phyloP scores from a whole-genome alignment of 1,140 invertebrate species.

The Sminthurides bifidus region DNA sequence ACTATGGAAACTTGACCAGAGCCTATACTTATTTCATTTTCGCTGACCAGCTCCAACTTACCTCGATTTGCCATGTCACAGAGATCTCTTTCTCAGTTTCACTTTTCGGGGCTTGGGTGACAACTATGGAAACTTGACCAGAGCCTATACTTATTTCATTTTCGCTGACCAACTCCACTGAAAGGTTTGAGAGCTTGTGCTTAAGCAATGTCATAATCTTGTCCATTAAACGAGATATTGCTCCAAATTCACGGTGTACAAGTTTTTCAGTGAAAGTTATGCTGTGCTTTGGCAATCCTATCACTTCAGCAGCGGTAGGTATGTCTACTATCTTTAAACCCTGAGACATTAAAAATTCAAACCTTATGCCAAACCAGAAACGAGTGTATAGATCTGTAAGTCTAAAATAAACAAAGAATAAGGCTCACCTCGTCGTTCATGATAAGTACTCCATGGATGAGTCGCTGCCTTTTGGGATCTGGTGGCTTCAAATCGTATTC shows the following conservation, averaged over 20 bases:
- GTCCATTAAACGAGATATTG: constrained; percentile 60
- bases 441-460: constrained; percentile 81
- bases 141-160: constrained; percentile 74
- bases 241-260: constrained; percentile 63
- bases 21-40: constrained; percentile 73
- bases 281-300: constrained; percentile 67
- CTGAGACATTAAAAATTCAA: constrained; percentile 31
- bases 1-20: constrained; percentile 79
- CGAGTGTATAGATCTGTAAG: neutral
- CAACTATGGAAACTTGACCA: constrained; percentile 76
- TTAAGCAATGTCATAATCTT: constrained; percentile 61
- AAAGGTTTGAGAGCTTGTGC: constrained; percentile 42
- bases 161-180: constrained; percentile 63
- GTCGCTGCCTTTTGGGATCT: constrained; percentile 69
- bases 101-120: constrained; percentile 44
- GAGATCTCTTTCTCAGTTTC: constrained; percentile 75
- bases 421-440: constrained; percentile 63
- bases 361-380: neutral
- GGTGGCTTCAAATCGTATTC: constrained; percentile 64
- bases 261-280: constrained; percentile 83
- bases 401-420: too few relatives aligned
- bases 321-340: constrained; percentile 76
- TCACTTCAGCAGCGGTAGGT: constrained; percentile 75
- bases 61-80: constrained; percentile 91
- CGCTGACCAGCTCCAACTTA: constrained; percentile 48